Evolutionary conservation across 2,797 vertebrate genomes (phyloP).

Genomic region (Poecilia gillii): DNA sequence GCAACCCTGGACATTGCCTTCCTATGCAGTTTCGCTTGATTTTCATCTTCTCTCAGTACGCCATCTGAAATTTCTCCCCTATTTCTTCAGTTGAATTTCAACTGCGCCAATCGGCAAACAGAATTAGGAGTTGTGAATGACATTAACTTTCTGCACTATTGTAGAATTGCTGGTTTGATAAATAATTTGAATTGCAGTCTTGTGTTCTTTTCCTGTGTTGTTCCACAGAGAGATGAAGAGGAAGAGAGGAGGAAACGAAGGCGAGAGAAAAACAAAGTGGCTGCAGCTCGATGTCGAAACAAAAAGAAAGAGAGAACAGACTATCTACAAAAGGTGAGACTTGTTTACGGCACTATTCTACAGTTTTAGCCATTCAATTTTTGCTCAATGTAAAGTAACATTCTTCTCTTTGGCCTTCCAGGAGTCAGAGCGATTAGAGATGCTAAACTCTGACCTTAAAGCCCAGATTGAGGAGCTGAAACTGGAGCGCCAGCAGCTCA

Average conservation of each 20-base stretch:
- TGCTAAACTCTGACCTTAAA: constrained; percentile 95
- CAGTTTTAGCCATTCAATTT: not conserved
- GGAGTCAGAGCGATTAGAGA: constrained; percentile 95
- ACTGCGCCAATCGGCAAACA: not conserved
- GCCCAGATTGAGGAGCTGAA: constrained; percentile 97
- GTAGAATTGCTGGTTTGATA: not conserved
- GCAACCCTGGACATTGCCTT: not conserved
- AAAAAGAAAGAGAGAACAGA: constrained; percentile 98
- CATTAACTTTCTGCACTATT: not conserved
- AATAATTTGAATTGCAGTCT: not conserved
- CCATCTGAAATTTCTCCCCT: not conserved
- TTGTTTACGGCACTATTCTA: not conserved
- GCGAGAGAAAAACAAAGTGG: constrained; percentile 98
- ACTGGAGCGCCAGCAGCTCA: constrained; percentile 94
- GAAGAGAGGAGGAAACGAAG: constrained; percentile 94
- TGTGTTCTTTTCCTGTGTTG: constrained; percentile 2
- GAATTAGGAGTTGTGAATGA: not conserved
- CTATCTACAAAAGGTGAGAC: constrained; percentile 92
- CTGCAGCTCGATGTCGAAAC: constrained; percentile 96
- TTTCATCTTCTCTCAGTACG: not conserved
- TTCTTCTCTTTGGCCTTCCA: constrained; percentile 53
- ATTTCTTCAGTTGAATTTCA: not conserved
- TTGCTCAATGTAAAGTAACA: not conserved
- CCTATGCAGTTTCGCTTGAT: not conserved
- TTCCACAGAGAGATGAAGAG: constrained; percentile 89